These are phyloP conservation scores for Cheirogaleus major DNA, from an alignment of 2,797 vertebrate species.

Conservation along the genomic window DNA sequence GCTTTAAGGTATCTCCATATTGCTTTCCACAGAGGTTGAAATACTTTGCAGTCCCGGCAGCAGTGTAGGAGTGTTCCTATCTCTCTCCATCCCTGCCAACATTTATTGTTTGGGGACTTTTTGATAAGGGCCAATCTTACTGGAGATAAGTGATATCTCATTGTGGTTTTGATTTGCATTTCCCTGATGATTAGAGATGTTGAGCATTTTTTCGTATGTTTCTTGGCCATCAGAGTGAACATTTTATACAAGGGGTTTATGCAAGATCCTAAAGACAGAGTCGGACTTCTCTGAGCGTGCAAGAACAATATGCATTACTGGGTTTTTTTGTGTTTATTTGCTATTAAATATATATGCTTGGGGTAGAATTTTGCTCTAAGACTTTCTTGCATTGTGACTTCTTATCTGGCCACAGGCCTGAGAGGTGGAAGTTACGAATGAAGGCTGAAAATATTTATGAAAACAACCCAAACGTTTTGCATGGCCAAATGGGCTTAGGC, in stretches of 20 bases:
- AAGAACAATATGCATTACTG: neutral
- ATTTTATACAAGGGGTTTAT: neutral
- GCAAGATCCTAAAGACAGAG: neutral
- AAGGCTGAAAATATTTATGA: constrained; percentile 9
- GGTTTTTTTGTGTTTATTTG: neutral
- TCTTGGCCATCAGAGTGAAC: neutral
- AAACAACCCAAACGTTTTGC: neutral
- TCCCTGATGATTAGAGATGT: too few relatives aligned
- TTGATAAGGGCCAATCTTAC: too few relatives aligned
- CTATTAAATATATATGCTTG: neutral
- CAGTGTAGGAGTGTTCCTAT: too few relatives aligned
- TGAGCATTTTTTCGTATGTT: too few relatives aligned
- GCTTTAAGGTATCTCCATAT: too few relatives aligned
- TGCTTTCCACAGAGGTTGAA: too few relatives aligned
- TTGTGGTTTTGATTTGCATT: too few relatives aligned
- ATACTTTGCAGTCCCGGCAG: too few relatives aligned
- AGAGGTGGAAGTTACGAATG: neutral
- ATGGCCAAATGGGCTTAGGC: neutral
- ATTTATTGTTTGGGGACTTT: too few relatives aligned
- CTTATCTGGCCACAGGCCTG: neutral
- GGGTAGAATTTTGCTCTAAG: neutral
- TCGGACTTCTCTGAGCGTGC: neutral
- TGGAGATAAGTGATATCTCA: too few relatives aligned
- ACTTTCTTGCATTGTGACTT: neutral
- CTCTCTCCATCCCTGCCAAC: too few relatives aligned